phyloP scores from a whole-genome alignment of 2,113 vertebrate species.

The Zootoca vivipara region DNA sequence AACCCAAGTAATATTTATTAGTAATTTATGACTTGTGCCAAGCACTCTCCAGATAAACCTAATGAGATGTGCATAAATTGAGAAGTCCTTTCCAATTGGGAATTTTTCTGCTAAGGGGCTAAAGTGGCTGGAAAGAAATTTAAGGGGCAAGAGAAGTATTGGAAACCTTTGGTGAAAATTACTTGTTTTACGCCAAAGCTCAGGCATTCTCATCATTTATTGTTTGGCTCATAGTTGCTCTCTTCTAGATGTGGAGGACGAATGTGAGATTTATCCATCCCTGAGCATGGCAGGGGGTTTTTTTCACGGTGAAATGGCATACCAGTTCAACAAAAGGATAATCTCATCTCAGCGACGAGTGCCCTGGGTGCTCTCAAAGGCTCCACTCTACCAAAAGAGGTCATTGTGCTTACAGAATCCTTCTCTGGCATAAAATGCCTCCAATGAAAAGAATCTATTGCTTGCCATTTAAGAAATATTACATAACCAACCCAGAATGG shows the following conservation, averaged over 20 bases:
- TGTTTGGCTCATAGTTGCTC: background rate
- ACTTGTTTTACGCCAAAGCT: background rate
- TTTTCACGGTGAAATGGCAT: background rate
- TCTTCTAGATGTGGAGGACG: background rate
- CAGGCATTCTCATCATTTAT: background rate
- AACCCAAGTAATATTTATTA: rapidly evolving
- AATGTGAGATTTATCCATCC: background rate
- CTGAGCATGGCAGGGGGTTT: background rate
- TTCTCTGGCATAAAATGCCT: conserved; percentile 19
- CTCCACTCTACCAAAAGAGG: background rate
- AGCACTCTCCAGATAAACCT: background rate
- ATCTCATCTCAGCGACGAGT: conserved; percentile 10
- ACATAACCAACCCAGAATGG: background rate
- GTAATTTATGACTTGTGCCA: background rate
- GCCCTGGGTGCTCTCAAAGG: background rate
- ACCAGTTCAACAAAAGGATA: conserved; percentile 27
- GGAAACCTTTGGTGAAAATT: background rate
- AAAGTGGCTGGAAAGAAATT: conserved; percentile 4
- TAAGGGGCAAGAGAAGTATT: background rate
- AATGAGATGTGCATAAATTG: background rate
- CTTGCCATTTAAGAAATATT: background rate
- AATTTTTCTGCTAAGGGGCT: background rate
- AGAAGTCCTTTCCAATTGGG: background rate
- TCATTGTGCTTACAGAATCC: conserved; percentile 15
- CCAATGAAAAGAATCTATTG: background rate